Evolutionary conservation across 1,140 invertebrate species (phyloP), one percentile per base, ranked within the genome.

Genomic region (Sycophila sp.): DNA sequence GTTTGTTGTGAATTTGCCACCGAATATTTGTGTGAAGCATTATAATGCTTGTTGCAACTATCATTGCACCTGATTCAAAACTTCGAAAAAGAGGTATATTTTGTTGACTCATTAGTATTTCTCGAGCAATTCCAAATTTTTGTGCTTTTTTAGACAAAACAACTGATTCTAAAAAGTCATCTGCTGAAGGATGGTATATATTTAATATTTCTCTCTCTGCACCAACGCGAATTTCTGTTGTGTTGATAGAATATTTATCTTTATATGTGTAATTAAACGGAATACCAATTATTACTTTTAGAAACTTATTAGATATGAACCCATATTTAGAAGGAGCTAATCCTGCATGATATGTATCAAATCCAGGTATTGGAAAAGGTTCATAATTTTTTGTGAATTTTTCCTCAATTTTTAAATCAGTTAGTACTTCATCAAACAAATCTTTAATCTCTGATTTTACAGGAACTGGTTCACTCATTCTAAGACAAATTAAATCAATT

Each of bases 111-210:
- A 88, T 86, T 59, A 90, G 78, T 47, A 95, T 88, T 85, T 94
- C 90, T 68, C 90, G 87, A 59, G 92, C 93, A 24, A 95, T 90
- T 11, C 90, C 93, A 87, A 93, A 95, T 65, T 92, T 88, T 78
- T 94, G 89, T 5, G 93, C 93, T 49, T 92, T 89, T 47, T 93
- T 90, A 10, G 91, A 90, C 2, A 95, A 75, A 2, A 93, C 78
- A 15, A 94, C 74, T 1, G 93, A 89, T 3, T 92, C 78, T 32
- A 90, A 76, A 15, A 95, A 85, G 40, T 88, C 75, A 73, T 88
- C 81, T 0, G 91, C 92, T 51, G 85, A 85, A 62, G 89, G 86
- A 2, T 89, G 85, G 30, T 81, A 85, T 90, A 91, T 92, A 71
- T 91, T 81, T 13, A 94, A 78, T 53, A 26, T 8, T 32, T 66